A percentile compares a stretch with the other conserved stretches of the same genome.
These are phyloP conservation scores for Silurus lanzhouensis DNA, from an alignment of 2,797 vertebrate species.

Conservation along the genomic window DNA sequence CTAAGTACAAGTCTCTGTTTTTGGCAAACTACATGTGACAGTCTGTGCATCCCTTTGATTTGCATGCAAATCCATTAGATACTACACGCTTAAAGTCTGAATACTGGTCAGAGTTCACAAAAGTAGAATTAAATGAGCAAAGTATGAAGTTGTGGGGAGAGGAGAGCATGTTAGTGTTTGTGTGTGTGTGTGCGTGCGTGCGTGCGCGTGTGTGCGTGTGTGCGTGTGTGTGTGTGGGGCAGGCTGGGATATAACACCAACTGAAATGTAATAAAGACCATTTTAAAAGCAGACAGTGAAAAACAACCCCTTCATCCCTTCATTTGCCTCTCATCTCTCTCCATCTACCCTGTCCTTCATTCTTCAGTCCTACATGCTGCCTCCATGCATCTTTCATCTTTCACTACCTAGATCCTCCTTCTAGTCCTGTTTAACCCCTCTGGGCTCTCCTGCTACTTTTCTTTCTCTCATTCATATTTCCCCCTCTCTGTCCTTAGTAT, in stretches of 20 bases:
- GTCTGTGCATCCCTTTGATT: neutral
- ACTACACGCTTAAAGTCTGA: neutral
- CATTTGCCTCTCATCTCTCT: slow-evolving; percentile 52
- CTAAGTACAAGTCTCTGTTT: neutral
- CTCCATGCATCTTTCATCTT: slow-evolving; percentile 38
- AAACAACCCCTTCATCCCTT: slow-evolving; percentile 52
- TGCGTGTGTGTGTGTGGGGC: slow-evolving; percentile 29
- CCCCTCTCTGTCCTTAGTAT: slow-evolving; percentile 22
- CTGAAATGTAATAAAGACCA: slow-evolving; percentile 56
- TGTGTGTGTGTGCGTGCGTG: slow-evolving; percentile 31
- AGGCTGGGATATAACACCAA: slow-evolving; percentile 41
- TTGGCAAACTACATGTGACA: neutral
- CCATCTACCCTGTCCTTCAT: slow-evolving; percentile 38
- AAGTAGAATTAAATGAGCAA: slow-evolving; percentile 34
- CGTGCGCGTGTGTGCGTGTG: neutral
- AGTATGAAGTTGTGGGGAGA: slow-evolving; percentile 12
- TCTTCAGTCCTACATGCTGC: slow-evolving; percentile 31
- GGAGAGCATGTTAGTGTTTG: neutral
- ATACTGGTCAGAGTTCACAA: neutral
- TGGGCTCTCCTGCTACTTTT: slow-evolving; percentile 11
- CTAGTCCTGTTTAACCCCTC: slow-evolving; percentile 28
- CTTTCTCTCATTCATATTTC: slow-evolving; percentile 45
- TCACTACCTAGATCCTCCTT: slow-evolving; percentile 4
- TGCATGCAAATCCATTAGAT: neutral
- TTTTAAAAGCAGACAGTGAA: slow-evolving; percentile 54